A percentile compares a stretch with the other conserved stretches of the same genome.
These are phyloP conservation scores for Conchocele bisecta DNA, from an alignment of 2,888 invertebrate genomes.

Conservation along the genomic window DNA sequence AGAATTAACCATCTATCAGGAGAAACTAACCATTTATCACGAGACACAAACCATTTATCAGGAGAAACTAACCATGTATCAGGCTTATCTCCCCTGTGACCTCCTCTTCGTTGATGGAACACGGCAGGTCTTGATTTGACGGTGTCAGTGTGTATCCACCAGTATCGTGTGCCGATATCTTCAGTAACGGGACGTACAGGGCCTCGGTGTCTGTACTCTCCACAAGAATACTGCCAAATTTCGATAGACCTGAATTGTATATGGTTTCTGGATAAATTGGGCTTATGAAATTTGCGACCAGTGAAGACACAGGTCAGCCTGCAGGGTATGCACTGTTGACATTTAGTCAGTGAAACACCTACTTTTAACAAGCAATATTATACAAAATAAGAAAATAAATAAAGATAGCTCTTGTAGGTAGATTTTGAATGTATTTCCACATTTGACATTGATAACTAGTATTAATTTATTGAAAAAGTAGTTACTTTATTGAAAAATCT, in stretches of 20 bases:
- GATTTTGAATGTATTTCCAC: no score
- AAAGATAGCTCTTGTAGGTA: no score
- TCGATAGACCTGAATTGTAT: slow-evolving; percentile 48
- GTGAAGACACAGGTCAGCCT: background rate
- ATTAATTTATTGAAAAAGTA: no score
- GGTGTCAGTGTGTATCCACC: slow-evolving; percentile 68
- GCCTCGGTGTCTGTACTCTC: slow-evolving; percentile 25
- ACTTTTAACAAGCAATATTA: no score
- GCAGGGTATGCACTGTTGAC: no score
- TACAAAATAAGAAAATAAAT: no score
- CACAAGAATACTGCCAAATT: slow-evolving; percentile 49
- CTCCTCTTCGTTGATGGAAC: slow-evolving; percentile 57
- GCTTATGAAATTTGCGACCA: background rate
- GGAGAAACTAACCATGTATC: slow-evolving; percentile 60
- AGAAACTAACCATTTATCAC: no score
- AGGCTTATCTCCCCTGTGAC: slow-evolving; percentile 67
- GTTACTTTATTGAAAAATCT: no score
- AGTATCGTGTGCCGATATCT: slow-evolving; percentile 59
- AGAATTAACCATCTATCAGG: no score
- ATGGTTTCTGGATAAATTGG: background rate
- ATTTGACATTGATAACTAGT: no score
- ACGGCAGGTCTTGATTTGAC: slow-evolving; percentile 66
- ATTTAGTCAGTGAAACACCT: no score
- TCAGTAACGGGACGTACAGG: slow-evolving; percentile 64
- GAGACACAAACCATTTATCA: no score